A percentile compares a stretch with the other conserved stretches of the same genome.
Conservation (phyloP, 64 coral and sea anemone species). For the Hydrozoanthus tunicans region DNA sequence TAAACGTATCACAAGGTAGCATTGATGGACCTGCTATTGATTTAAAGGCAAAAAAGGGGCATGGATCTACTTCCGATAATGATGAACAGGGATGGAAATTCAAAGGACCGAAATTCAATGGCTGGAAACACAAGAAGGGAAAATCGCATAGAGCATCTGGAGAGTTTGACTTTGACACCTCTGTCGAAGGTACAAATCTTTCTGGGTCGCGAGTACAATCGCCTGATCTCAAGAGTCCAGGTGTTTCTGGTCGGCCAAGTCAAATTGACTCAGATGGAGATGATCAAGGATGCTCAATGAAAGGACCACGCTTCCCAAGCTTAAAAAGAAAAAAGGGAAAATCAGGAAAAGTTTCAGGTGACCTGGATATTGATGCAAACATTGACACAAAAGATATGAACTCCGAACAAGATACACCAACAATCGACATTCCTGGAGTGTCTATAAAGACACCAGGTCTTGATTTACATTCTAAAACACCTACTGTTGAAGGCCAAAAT, state of each 20-base stretch:
- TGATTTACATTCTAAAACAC: neutral
- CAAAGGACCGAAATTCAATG: conserved; percentile 24
- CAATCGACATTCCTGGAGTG: neutral
- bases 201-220: neutral
- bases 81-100: neutral
- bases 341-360: neutral
- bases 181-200: neutral
- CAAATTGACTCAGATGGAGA: neutral
- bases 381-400: neutral
- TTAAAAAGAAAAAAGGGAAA: conserved; percentile 28
- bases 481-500: neutral
- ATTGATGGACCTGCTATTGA: conserved; percentile 5
- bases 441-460: neutral
- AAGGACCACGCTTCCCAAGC: conserved; percentile 15
- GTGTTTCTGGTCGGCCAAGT: neutral
- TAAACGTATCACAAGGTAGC: neutral
- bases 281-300: conserved; percentile 17
- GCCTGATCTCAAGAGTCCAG: neutral
- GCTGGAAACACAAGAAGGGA: neutral
- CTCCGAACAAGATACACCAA: neutral
- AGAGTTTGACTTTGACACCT: neutral
- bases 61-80: neutral
- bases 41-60: neutral
- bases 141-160: conserved; percentile 11
- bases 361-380: neutral